Conservation (phyloP, 2,888 invertebrate species). For the Thera britannica region DNA sequence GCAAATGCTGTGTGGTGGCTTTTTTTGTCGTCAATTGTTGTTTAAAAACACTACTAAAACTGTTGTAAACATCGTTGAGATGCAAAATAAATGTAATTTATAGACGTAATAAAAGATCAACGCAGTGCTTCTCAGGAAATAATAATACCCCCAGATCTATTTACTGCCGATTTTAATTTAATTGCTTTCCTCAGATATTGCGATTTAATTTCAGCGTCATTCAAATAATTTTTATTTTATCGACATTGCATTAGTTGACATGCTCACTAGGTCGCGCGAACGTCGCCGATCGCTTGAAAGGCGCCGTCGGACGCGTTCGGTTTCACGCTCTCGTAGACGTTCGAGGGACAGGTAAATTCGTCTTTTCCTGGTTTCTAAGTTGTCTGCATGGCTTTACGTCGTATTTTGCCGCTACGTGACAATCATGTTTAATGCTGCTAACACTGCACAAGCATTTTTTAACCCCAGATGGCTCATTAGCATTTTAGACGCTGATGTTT, state of each 20-base stretch:
- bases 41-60: background rate
- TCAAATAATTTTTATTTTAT: slow-evolving; percentile 21
- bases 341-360: slow-evolving; percentile 75
- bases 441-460: slow-evolving; percentile 1
- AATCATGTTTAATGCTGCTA: slow-evolving; percentile 13
- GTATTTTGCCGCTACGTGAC: slow-evolving; percentile 26
- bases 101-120: background rate
- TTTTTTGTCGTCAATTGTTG: background rate
- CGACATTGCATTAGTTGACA: slow-evolving; percentile 31
- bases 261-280: slow-evolving; percentile 73
- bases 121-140: slow-evolving; percentile 6
- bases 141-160: slow-evolving; percentile 2
- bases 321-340: slow-evolving; percentile 77
- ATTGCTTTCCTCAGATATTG: slow-evolving; percentile 23
- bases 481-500: slow-evolving; percentile 1
- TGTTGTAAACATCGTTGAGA: background rate
- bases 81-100: background rate
- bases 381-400: slow-evolving; percentile 43
- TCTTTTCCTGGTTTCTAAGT: slow-evolving; percentile 41
- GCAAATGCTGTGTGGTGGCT: background rate
- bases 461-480: background rate
- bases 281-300: slow-evolving; percentile 81
- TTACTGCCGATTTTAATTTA: slow-evolving; percentile 9
- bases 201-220: slow-evolving; percentile 6
- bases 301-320: slow-evolving; percentile 71